Conservation (phyloP, 2,888 invertebrate species). For the Pollenia amentaria region DNA sequence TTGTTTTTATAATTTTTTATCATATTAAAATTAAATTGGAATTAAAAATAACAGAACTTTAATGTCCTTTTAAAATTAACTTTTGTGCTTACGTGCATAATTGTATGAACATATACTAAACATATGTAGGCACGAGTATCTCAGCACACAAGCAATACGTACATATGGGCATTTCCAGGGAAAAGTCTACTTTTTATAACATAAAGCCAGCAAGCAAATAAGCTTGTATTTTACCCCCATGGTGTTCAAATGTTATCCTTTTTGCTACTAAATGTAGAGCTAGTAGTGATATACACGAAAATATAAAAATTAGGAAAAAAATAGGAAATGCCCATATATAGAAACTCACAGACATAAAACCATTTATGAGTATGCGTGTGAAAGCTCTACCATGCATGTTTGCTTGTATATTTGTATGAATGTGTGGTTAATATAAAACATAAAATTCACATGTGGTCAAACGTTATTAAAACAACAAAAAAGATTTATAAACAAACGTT, state of each 20-base stretch:
- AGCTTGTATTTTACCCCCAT: too few relatives aligned
- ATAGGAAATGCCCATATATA: too few relatives aligned
- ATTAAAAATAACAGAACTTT: neutral
- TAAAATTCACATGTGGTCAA: conserved; percentile 73
- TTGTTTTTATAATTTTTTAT: too few relatives aligned
- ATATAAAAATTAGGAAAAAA: too few relatives aligned
- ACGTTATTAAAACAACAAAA: conserved; percentile 71
- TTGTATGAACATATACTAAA: too few relatives aligned
- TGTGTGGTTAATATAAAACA: conserved; percentile 69
- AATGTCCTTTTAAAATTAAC: conserved; percentile 10
- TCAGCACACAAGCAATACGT: neutral
- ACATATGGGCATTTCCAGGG: too few relatives aligned
- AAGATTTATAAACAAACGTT: conserved; percentile 69
- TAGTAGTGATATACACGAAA: too few relatives aligned
- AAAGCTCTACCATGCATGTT: neutral
- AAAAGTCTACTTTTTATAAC: neutral
- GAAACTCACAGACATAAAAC: neutral
- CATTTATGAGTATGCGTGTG: neutral
- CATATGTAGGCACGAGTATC: neutral
- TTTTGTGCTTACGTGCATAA: neutral
- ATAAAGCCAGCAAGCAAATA: too few relatives aligned
- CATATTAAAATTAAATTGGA: neutral
- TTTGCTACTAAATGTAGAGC: too few relatives aligned
- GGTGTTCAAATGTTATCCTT: too few relatives aligned
- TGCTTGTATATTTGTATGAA: conserved; percentile 24